These are phyloP conservation scores for Eupeodes corollae DNA, from an alignment of 1,140 invertebrate genomes.

Conservation along the genomic window DNA sequence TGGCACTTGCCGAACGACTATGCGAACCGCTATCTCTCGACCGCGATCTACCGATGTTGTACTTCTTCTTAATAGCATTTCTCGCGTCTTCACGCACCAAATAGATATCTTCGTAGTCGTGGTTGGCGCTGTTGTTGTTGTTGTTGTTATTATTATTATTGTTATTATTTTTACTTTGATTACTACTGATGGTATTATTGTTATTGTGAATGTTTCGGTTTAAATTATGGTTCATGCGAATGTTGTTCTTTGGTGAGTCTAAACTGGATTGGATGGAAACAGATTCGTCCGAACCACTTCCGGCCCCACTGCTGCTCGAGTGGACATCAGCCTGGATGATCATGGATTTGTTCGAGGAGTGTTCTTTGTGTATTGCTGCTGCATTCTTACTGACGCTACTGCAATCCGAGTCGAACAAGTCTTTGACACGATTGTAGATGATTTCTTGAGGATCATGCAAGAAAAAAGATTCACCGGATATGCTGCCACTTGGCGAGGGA, in stretches of 20 bases:
- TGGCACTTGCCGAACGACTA: conserved; percentile 49
- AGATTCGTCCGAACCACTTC: conserved; percentile 48
- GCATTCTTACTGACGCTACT: conserved; percentile 22
- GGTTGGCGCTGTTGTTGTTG: conserved; percentile 18
- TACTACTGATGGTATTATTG: conserved; percentile 5
- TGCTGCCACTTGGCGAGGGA: conserved; percentile 30
- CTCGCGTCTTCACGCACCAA: conserved; percentile 47
- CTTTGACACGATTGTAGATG: conserved; percentile 63
- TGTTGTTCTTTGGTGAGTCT: conserved; percentile 24
- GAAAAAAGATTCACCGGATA: conserved; percentile 63
- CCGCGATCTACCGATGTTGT: conserved; percentile 35
- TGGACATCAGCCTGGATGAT: conserved; percentile 55
- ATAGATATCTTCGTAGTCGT: conserved; percentile 67
- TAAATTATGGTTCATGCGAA: conserved; percentile 1
- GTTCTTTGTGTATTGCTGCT: conserved; percentile 8
- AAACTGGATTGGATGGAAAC: conserved; percentile 42
- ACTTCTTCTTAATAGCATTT: conserved; percentile 22
- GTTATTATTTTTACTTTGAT: conserved; percentile 17
- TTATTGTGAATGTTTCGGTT: conserved; percentile 17
- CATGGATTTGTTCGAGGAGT: conserved; percentile 16
- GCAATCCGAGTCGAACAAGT: conserved; percentile 54
- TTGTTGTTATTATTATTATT: conserved; percentile 3
- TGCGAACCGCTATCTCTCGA: conserved; percentile 57
- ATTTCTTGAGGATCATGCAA: conserved; percentile 67
- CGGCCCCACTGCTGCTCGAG: conserved; percentile 47